phyloP scores from a whole-genome alignment of 37 sponge, comb jelly and placozoan species.

The Halichondria panicea region DNA sequence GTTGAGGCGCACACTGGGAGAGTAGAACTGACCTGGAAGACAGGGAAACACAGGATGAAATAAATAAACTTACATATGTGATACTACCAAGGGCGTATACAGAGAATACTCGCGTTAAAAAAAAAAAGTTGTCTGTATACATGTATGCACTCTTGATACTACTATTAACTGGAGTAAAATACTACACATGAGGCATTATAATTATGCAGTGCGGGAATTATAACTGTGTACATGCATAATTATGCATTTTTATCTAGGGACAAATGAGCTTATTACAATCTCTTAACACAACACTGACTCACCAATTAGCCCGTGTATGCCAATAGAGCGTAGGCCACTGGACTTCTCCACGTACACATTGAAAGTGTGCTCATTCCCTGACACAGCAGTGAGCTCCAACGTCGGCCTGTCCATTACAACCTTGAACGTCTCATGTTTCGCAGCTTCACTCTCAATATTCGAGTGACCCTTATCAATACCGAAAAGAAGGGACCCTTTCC shows the following conservation, averaged over 20 bases:
- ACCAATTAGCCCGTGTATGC: constrained; percentile 27
- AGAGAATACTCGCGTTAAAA: too few species aligned
- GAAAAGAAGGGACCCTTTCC: neutral
- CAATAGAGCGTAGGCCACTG: neutral
- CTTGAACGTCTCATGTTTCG: constrained; percentile 9
- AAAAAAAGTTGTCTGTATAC: neutral
- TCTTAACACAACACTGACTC: too few species aligned
- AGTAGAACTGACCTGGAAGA: constrained; percentile 23
- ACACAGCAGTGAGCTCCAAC: neutral
- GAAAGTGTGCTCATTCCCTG: constrained; percentile 5
- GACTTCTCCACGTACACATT: constrained; percentile 28
- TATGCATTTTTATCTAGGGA: too few species aligned
- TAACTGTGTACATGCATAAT: too few species aligned
- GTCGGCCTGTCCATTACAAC: constrained; percentile 15
- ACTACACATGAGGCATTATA: too few species aligned
- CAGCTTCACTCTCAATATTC: constrained; percentile 26
- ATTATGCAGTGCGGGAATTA: too few species aligned
- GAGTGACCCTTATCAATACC: constrained; percentile 11
- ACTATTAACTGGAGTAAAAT: too few species aligned
- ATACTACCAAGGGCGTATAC: too few species aligned
- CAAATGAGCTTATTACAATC: too few species aligned
- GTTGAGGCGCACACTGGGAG: constrained; percentile 12
- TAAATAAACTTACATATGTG: too few species aligned
- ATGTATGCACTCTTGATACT: neutral
- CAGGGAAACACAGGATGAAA: neutral